phyloP scores from a whole-genome alignment of 2,888 invertebrate genomes.

The Sylvicola cinctus region DNA sequence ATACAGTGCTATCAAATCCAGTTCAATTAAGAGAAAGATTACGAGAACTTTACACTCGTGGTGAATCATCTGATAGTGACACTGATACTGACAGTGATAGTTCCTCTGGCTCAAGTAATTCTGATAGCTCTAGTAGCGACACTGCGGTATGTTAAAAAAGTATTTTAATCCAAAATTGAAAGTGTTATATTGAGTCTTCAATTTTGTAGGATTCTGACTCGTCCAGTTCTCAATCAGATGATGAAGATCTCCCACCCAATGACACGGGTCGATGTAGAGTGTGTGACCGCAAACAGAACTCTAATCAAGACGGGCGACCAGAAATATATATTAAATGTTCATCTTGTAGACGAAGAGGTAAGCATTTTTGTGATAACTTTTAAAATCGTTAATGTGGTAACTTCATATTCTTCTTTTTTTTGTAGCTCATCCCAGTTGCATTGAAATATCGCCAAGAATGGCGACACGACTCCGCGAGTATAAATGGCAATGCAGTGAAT shows the following conservation, averaged over 20 bases:
- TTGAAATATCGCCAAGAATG: conserved; percentile 68
- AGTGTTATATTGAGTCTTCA: background rate
- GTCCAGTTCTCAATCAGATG: conserved; percentile 9
- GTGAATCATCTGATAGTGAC: conserved; percentile 1
- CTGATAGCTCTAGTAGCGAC: conserved; percentile 1
- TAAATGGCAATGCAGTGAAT: conserved; percentile 85
- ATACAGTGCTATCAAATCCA: conserved; percentile 48
- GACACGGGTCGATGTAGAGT: conserved; percentile 33
- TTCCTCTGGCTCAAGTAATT: conserved; percentile 10
- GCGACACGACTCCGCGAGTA: conserved; percentile 65
- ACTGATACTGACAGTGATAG: conserved; percentile 15
- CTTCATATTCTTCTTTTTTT: conserved; percentile 7
- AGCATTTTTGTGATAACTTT: conserved; percentile 11
- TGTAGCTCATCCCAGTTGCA: conserved; percentile 67
- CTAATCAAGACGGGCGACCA: conserved; percentile 34
- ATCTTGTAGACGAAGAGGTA: conserved; percentile 34
- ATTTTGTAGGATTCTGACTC: conserved; percentile 10
- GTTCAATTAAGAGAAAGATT: conserved; percentile 9
- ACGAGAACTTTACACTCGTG: background rate
- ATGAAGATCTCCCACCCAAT: conserved; percentile 31
- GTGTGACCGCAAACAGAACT: conserved; percentile 33
- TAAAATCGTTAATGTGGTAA: background rate
- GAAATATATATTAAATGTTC: conserved; percentile 38
- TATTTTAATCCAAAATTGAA: background rate
- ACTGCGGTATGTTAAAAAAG: background rate